phyloP scores from a whole-genome alignment of 1,140 invertebrate species.

The Bombus haemorrhoidalis region DNA sequence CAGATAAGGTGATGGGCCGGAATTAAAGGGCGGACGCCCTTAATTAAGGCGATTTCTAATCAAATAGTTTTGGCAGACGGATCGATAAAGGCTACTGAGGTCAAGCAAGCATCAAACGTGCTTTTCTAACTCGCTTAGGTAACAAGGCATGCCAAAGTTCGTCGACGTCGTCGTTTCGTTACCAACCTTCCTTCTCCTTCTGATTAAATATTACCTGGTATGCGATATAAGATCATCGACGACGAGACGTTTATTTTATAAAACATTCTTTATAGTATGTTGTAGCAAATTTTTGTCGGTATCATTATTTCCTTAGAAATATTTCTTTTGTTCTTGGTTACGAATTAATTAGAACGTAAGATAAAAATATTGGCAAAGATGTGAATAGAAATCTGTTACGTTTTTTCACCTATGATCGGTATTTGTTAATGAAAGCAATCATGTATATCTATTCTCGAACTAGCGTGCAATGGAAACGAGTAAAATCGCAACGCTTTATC shows the following conservation, averaged over 20 bases:
- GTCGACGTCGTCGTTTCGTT: neutral
- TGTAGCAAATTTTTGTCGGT: no score
- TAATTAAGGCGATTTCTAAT: slow-evolving; percentile 57
- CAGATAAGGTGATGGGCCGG: slow-evolving; percentile 36
- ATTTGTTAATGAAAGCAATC: neutral
- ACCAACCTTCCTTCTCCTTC: neutral
- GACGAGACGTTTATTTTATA: no score
- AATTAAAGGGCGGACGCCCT: slow-evolving; percentile 41
- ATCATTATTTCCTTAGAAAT: no score
- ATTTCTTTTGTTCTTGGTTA: no score
- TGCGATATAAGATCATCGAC: no score
- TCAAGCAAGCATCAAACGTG: slow-evolving; percentile 37
- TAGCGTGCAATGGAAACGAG: neutral
- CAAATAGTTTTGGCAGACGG: slow-evolving; percentile 50
- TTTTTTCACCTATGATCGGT: rapidly evolving
- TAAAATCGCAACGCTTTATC: slow-evolving; percentile 5
- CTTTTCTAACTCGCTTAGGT: neutral
- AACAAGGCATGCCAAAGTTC: neutral
- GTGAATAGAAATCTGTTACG: no score
- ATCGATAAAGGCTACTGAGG: neutral
- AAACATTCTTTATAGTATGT: no score
- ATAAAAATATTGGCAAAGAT: no score
- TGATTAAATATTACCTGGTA: neutral
- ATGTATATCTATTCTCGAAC: neutral
- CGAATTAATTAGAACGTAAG: no score